A percentile compares a stretch with the other conserved stretches of the same genome.
These are phyloP conservation scores for Bucco capensis DNA, from an alignment of 2,113 vertebrate species.

Conservation along the genomic window DNA sequence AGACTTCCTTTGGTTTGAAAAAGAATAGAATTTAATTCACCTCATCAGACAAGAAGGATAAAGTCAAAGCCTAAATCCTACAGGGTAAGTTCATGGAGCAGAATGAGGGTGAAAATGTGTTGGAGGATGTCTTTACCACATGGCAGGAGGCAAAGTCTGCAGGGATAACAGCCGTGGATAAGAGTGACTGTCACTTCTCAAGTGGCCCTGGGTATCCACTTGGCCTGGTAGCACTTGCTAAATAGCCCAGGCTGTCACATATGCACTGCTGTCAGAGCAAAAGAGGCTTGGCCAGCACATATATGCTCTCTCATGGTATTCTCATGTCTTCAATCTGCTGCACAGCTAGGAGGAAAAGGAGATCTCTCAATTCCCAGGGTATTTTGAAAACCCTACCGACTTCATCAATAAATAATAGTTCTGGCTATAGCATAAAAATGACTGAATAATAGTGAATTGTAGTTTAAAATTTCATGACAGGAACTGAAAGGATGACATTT, in stretches of 20 bases:
- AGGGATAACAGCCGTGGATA: background rate
- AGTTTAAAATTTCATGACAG: background rate
- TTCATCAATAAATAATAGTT: background rate
- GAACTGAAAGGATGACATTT: background rate
- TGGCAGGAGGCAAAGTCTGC: background rate
- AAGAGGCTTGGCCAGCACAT: fast-evolving
- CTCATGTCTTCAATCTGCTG: background rate
- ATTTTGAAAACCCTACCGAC: background rate
- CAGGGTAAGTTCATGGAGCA: background rate
- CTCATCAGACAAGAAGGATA: background rate
- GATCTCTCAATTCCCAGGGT: background rate
- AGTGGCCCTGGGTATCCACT: background rate
- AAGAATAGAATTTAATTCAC: background rate
- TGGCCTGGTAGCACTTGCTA: background rate
- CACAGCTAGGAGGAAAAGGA: background rate
- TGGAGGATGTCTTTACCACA: background rate
- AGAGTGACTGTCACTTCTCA: background rate
- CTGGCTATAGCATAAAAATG: background rate
- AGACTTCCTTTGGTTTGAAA: background rate
- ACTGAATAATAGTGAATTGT: background rate
- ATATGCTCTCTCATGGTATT: background rate
- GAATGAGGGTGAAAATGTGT: background rate
- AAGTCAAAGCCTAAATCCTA: background rate
- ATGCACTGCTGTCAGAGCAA: fast-evolving
- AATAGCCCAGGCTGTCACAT: background rate